Evolutionary conservation across 2,797 vertebrate species (phyloP).

Genomic region (Coranthus polyacanthus): DNA sequence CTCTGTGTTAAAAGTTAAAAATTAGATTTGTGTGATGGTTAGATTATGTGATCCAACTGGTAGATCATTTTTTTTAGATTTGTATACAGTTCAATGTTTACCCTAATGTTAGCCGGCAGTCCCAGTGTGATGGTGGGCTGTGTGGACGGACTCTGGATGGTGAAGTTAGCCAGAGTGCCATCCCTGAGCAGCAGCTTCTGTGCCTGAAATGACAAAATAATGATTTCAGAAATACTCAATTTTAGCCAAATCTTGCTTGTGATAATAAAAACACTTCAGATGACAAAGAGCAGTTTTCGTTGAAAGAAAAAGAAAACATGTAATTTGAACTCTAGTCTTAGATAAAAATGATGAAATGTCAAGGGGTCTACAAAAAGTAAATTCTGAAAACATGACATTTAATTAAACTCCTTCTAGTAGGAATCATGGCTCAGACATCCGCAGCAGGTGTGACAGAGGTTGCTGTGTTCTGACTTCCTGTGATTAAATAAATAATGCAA

Average conservation of each 20-base stretch:
- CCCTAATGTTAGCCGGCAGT: conserved; percentile 90
- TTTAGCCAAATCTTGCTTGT: neutral
- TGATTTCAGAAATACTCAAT: neutral
- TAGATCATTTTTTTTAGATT: too few species aligned
- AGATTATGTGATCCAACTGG: too few species aligned
- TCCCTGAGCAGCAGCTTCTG: conserved; percentile 87
- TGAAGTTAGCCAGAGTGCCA: conserved; percentile 90
- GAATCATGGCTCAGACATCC: conserved; percentile 44
- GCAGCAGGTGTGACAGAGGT: conserved; percentile 73
- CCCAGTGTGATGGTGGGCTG: conserved; percentile 94
- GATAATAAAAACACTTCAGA: too few species aligned
- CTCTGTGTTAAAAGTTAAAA: too few species aligned
- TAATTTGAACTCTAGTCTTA: too few species aligned
- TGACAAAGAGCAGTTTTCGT: neutral
- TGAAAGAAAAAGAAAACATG: too few species aligned
- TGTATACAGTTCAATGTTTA: too few species aligned
- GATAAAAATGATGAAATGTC: too few species aligned
- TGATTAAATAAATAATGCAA: conserved; percentile 84
- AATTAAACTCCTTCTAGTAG: conserved; percentile 34
- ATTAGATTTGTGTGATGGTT: too few species aligned
- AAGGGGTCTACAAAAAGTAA: neutral
- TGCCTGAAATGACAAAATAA: conserved; percentile 72
- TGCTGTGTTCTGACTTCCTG: conserved; percentile 37
- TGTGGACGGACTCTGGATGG: conserved; percentile 84
- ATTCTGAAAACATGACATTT: conserved; percentile 1